phyloP scores from a whole-genome alignment of 2,888 invertebrate genomes.

The Isoperla grammatica region DNA sequence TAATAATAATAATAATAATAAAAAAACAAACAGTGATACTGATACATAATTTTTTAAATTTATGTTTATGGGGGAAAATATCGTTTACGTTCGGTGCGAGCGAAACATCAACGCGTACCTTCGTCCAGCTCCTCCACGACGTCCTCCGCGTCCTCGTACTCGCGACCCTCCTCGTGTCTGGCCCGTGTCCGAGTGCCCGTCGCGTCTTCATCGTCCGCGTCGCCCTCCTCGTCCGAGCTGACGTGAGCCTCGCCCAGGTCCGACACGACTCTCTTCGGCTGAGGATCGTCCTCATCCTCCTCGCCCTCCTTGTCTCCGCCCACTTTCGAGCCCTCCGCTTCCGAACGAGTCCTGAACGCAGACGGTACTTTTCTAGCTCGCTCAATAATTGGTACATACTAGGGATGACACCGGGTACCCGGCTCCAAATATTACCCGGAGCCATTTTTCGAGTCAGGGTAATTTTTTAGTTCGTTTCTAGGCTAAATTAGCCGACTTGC shows the following conservation, averaged over 20 bases:
- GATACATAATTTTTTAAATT: no score
- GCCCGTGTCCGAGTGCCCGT: slow-evolving; percentile 42
- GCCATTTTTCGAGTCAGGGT: no score
- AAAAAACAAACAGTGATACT: no score
- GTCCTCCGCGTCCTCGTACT: slow-evolving; percentile 49
- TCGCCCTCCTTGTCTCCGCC: slow-evolving; percentile 41
- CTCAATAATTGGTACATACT: no score
- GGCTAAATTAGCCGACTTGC: no score
- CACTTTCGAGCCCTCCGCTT: slow-evolving; percentile 26
- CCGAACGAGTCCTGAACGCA: neutral
- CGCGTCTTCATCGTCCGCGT: slow-evolving; percentile 47
- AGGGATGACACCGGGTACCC: no score
- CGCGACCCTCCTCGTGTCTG: slow-evolving; percentile 47
- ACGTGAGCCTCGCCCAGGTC: slow-evolving; percentile 42
- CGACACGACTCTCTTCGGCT: slow-evolving; percentile 29
- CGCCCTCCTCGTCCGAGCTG: slow-evolving; percentile 63
- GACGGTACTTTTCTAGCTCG: neutral
- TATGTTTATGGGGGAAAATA: no score
- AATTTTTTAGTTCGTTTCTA: no score
- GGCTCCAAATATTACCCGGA: no score
- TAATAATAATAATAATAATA: no score
- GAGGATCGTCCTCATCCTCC: slow-evolving; percentile 39
- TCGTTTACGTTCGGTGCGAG: no score
- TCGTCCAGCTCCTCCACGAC: slow-evolving; percentile 45
- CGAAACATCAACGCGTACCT: neutral